Base-by-base conservation (phyloP, 2,888 invertebrate species). In the Melanostoma scalare region DNA sequence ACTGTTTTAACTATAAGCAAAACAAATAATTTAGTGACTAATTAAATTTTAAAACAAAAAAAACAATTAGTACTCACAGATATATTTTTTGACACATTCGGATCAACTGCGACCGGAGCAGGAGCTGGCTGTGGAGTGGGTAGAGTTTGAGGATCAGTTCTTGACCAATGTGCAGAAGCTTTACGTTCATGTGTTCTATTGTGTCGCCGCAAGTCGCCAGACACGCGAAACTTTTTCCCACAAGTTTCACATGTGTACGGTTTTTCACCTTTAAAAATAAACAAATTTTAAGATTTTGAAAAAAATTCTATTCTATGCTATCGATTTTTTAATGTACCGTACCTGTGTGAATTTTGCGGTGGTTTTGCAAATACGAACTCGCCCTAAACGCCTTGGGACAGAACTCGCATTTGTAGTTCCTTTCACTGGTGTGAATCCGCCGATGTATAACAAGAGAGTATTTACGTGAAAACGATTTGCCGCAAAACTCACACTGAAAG, bases 401-500 rank as follows among this genome's bases (percentile, higher is more conserved):
- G 89, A 93, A 95, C 86, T 96, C 96, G 89, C 97, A 97, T 87
- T 95, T 94, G 91, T 97, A 97, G 91, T 97, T 96, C 67, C 95
- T 93, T 89, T 97, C 97, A 6, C 96, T 96, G 0, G 96, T 97
- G 90, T 97, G 97, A 58, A 97, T 96, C 68, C 96, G 93, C 0
- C 96, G 93, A 89, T 97, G 97, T 0, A 97, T 94, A 63, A 95
- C 96, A 60, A 97, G 91, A 0, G 97, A 97, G 90, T 97, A 97
- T 87, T 96, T 88, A 2, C 97, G 93, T 0, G 97, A 96, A 91
- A 97, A 97, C 88, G 96, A 95, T 89, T 97, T 97, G 69, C 95
- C 95, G 89, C 97, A 97, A 89, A 95, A 97, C 88, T 97, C 97
- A 89, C 97, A 97, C 88, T 97, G 96, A 89, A 95, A 96, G 86